Percentiles rank a stretch among this genome's conserved stretches.
phyloP scores from a whole-genome alignment of 30 jellyfish, hydroid and myxozoan species.

The Pelagia noctiluca region DNA sequence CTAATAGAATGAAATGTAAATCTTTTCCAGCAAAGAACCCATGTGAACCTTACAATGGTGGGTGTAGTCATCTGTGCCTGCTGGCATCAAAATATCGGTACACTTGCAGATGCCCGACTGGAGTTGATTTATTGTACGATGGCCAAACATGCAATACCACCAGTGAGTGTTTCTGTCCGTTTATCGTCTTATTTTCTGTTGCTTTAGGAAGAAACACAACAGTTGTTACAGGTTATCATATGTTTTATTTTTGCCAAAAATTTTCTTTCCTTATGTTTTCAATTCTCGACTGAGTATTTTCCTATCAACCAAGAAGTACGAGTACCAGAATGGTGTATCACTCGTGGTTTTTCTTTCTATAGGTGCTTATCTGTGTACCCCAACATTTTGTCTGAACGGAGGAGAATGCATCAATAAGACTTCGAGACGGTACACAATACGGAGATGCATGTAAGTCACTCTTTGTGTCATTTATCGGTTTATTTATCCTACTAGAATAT shows the following conservation, averaged over 20 bases:
- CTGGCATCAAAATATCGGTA: conserved; percentile 52
- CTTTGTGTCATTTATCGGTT: no score
- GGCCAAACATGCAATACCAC: conserved; percentile 79
- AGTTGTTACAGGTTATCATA: no score
- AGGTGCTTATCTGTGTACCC: conserved; percentile 75
- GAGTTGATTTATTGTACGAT: conserved; percentile 67
- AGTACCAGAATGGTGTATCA: no score
- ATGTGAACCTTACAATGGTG: conserved; percentile 74
- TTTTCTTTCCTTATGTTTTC: no score
- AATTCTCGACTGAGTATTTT: no score
- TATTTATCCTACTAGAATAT: no score
- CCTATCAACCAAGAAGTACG: no score
- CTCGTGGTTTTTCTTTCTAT: not conserved
- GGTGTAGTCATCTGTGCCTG: conserved; percentile 91
- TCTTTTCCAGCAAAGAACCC: conserved; percentile 80
- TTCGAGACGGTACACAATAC: conserved; percentile 23
- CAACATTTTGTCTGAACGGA: conserved; percentile 71
- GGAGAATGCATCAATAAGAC: conserved; percentile 75
- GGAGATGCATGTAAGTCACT: conserved; percentile 61
- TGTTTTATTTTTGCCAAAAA: no score
- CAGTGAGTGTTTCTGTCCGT: conserved; percentile 34
- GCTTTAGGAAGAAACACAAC: not conserved
- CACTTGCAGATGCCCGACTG: conserved; percentile 85
- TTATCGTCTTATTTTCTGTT: not conserved
- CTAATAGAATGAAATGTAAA: no score